These are phyloP conservation scores for Micrasema minimum DNA, from an alignment of 1,140 invertebrate genomes.

Conservation along the genomic window DNA sequence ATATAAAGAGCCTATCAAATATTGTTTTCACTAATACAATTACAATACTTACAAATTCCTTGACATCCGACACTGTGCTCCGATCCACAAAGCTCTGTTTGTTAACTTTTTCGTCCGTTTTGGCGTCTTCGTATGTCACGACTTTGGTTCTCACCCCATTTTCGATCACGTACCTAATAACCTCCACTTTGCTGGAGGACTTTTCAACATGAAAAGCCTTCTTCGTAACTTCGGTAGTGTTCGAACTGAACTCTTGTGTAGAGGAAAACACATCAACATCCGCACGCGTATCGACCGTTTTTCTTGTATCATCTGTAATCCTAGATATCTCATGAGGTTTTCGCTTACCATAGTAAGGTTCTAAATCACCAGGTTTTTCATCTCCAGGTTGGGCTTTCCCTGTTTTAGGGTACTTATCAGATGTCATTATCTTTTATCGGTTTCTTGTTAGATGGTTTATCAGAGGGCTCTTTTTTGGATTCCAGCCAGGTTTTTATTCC, in stretches of 20 bases:
- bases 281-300: conserved; percentile 61
- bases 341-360: no score
- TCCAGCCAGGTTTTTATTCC: conserved; percentile 34
- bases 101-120: conserved; percentile 65
- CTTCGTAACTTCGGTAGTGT: conserved; percentile 61
- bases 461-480: no score
- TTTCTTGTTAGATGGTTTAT: neutral
- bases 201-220: conserved; percentile 65
- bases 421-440: conserved; percentile 1
- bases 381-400: conserved; percentile 39
- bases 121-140: conserved; percentile 66
- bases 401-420: neutral
- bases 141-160: conserved; percentile 66
- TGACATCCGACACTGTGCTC: conserved; percentile 64
- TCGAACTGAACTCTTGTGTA: conserved; percentile 56
- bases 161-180: conserved; percentile 64
- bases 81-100: conserved; percentile 66
- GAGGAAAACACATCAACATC: conserved; percentile 55
- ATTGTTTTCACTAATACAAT: neutral
- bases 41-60: conserved; percentile 64
- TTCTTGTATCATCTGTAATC: conserved; percentile 37
- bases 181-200: conserved; percentile 65
- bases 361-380: no score
- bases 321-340: conserved; percentile 31
- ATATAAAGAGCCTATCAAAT: no score